phyloP scores from a whole-genome alignment of 2,113 vertebrate species.

The Montifringilla adamsi region DNA sequence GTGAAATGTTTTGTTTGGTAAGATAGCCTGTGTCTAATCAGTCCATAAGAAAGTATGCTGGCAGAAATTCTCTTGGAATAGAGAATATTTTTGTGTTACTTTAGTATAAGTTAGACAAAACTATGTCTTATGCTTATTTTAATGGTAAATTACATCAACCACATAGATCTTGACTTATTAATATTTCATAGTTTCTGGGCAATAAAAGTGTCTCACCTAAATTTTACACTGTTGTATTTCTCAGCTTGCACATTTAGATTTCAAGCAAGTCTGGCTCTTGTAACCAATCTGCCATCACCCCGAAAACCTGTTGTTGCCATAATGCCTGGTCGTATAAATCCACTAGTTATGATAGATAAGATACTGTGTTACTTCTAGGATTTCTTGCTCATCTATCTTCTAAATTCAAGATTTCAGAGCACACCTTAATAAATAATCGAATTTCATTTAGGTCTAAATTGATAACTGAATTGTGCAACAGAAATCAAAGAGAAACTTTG shows the following conservation, averaged over 20 bases:
- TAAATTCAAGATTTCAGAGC: slow-evolving; percentile 36
- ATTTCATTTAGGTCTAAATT: not conserved
- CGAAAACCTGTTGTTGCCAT: slow-evolving; percentile 19
- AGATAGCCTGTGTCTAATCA: not conserved
- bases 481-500: not conserved
- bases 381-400: not conserved
- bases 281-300: not conserved
- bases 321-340: slow-evolving; percentile 40
- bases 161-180: slow-evolving; percentile 41
- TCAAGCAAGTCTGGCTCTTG: slow-evolving; percentile 28
- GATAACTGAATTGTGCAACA: not conserved
- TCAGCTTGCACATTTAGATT: slow-evolving; percentile 44
- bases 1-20: not conserved
- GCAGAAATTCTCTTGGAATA: not conserved
- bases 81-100: not conserved
- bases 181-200: not conserved
- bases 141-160: slow-evolving; percentile 47
- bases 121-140: not conserved
- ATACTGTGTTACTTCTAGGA: not conserved
- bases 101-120: not conserved
- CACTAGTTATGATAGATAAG: slow-evolving; percentile 22
- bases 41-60: not conserved
- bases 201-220: slow-evolving; percentile 54
- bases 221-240: slow-evolving; percentile 47
- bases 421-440: not conserved